These are phyloP conservation scores for Colletes collaris DNA, from an alignment of 2,888 invertebrate species.

Conservation along the genomic window DNA sequence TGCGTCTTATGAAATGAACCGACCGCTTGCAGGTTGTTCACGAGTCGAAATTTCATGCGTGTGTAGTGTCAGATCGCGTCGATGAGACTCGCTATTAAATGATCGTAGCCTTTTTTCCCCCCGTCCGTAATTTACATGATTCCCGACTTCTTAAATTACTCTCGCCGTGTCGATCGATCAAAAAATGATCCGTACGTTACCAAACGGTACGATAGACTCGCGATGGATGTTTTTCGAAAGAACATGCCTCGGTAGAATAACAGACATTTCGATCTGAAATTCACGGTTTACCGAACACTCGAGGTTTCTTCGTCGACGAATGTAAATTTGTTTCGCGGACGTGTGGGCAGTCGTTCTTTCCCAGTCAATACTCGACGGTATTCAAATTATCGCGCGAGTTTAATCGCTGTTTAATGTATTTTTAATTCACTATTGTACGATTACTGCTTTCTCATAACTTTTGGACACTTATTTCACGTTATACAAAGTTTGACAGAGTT, in stretches of 20 bases:
- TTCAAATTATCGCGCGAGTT: background rate
- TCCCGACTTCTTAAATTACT: background rate
- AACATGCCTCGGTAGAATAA: background rate
- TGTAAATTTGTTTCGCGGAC: background rate
- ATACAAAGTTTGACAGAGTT: too few species aligned
- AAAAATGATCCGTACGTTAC: background rate
- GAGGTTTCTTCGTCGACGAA: background rate
- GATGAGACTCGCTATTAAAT: slow-evolving; percentile 40
- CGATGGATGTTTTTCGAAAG: background rate
- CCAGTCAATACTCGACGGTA: background rate
- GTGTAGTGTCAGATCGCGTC: slow-evolving; percentile 34
- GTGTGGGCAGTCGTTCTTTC: background rate
- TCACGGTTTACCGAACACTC: background rate
- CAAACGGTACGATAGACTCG: background rate
- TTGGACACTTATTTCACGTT: too few species aligned
- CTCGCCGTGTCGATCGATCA: slow-evolving; percentile 28
- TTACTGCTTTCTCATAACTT: too few species aligned
- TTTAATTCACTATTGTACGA: too few species aligned
- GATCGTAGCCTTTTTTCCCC: background rate
- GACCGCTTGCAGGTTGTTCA: slow-evolving; percentile 52
- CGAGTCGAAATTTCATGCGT: slow-evolving; percentile 40
- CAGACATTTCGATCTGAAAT: background rate
- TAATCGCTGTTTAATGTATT: background rate
- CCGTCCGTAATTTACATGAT: background rate
- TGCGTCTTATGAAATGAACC: slow-evolving; percentile 51